Conservation (phyloP, 1,140 invertebrate species). For the Drosophila oshimai region DNA sequence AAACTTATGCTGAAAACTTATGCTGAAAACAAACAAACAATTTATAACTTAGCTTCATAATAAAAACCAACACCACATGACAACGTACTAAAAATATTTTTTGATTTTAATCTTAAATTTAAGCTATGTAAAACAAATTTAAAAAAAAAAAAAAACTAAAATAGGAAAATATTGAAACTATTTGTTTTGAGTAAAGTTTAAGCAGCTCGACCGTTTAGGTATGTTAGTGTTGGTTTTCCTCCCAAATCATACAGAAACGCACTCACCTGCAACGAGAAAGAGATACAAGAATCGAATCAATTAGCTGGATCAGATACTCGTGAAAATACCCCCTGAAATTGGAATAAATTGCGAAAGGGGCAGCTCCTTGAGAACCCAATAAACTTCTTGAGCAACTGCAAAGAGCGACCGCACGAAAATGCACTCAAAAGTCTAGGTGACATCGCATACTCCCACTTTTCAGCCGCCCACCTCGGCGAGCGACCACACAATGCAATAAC, state of each 20-base stretch:
- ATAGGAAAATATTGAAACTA: too few species aligned
- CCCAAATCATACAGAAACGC: background rate
- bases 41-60: too few species aligned
- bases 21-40: too few species aligned
- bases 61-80: too few species aligned
- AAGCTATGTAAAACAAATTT: too few species aligned
- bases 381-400: conserved; percentile 14
- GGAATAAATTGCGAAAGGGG: conserved; percentile 18
- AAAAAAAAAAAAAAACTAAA: too few species aligned
- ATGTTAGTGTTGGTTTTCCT: too few species aligned
- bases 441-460: background rate
- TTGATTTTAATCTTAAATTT: too few species aligned
- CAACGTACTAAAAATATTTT: too few species aligned
- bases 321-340: conserved; percentile 17
- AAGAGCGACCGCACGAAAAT: conserved; percentile 51
- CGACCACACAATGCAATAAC: conserved; percentile 70
- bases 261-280: conserved; percentile 40
- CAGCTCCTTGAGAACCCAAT: conserved; percentile 11
- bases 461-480: background rate
- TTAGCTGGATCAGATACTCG: conserved; percentile 26
- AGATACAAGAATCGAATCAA: conserved; percentile 26
- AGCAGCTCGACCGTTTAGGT: too few species aligned
- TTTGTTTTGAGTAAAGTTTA: too few species aligned
- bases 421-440: conserved; percentile 60
- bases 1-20: too few species aligned